Percentiles rank a stretch among this genome's conserved stretches.
These are phyloP conservation scores for Trialeurodes vaporariorum DNA, from an alignment of 1,140 invertebrate species.

Conservation along the genomic window DNA sequence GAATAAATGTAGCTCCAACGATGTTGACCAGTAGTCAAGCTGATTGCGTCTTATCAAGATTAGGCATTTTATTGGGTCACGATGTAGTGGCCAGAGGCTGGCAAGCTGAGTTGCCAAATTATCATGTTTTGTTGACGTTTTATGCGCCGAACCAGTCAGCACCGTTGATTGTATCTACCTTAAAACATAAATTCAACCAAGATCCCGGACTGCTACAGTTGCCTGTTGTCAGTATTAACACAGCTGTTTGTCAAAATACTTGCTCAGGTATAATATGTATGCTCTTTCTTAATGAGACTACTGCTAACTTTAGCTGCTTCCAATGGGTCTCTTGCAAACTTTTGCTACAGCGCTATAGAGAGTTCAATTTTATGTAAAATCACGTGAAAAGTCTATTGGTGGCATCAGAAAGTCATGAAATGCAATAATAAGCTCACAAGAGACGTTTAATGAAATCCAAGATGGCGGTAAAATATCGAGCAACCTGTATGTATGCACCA, in stretches of 20 bases:
- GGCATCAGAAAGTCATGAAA: too few relatives aligned
- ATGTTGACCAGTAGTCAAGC: constrained; percentile 11
- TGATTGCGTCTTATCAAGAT: constrained; percentile 11
- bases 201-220: constrained; percentile 61
- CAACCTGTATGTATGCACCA: too few relatives aligned
- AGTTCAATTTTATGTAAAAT: too few relatives aligned
- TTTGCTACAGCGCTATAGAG: too few relatives aligned
- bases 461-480: too few relatives aligned
- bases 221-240: constrained; percentile 61
- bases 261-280: constrained; percentile 60
- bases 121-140: constrained; percentile 46
- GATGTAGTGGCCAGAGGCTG: constrained; percentile 48
- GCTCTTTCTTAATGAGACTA: too few relatives aligned
- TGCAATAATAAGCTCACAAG: too few relatives aligned
- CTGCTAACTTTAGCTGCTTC: too few relatives aligned
- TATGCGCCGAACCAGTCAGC: constrained; percentile 43
- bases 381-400: too few relatives aligned
- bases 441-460: too few relatives aligned
- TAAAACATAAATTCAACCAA: constrained; percentile 53
- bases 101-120: constrained; percentile 44
- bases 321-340: too few relatives aligned
- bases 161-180: constrained; percentile 42
- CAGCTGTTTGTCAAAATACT: constrained; percentile 78
- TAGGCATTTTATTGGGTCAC: constrained; percentile 11
- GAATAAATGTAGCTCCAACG: constrained; percentile 12